Base-by-base conservation (phyloP, 2,888 invertebrate species). In the Agonopterix arenella region DNA sequence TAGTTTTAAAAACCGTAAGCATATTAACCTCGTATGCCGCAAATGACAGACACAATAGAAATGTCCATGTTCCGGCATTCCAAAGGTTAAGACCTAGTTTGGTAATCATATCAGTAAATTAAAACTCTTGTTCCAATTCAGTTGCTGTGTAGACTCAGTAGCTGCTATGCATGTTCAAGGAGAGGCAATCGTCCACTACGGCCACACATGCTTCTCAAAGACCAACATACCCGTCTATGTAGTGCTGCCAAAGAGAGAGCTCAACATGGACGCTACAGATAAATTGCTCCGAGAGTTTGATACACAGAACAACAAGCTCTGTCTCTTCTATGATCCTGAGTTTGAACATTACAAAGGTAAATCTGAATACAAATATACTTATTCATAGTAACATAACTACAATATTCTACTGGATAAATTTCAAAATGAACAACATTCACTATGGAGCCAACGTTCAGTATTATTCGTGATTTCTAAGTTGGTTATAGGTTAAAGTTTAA, bases 141-240 rank as follows among this genome's bases (percentile, higher is more conserved):
- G 97, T 76, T 97, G 97, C 77, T 97, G 97, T 75, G 93, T 96
- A 2, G 97, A 97, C 78, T 95, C 95, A 66, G 93, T 98, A 37
- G 95, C 97, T 1, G 97, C 98, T 0, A 93, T 95, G 75, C 98
- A 98, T 78, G 93, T 96, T 5, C 90, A 92, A 51, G 94, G 95
- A 0, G 96, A 98, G 80, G 93, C 94, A 36, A 86, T 98, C 2
- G 91, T 99, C 49, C 98, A 99, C 79, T 98, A 95, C 80, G 98
- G 98, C 0, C 94, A 93, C 66, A 92, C 95, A 0, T 99, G 99
- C 78, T 93, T 96, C 57, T 95, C 96, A 36, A 93, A 94, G 10
- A 89, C 90, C 36, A 90, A 93, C 48, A 89, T 98, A 49, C 96
- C 97, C 0, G 94, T 96, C 4, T 90, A 93, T 48, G 93, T 93